Percentiles rank a stretch among this genome's conserved stretches.
These are phyloP conservation scores for Epinephelus malabaricus DNA, from an alignment of 2,797 vertebrate species.

Conservation along the genomic window DNA sequence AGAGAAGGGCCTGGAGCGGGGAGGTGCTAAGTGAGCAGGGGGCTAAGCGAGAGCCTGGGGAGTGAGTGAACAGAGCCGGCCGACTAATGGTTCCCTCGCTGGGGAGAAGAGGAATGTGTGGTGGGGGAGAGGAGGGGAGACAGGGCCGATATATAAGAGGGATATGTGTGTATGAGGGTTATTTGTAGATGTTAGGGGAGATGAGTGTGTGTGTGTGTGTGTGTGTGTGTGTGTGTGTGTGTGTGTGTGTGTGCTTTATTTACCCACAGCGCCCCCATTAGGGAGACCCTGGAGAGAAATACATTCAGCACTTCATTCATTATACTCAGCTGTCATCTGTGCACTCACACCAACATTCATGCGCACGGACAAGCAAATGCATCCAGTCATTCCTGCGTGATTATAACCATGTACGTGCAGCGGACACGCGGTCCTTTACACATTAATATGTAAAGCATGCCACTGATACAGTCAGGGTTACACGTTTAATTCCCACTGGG, in stretches of 20 bases:
- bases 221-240: constrained; percentile 35
- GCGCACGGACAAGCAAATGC: constrained; percentile 23
- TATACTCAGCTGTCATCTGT: constrained; percentile 67
- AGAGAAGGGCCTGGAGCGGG: constrained; percentile 50
- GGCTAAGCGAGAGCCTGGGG: constrained; percentile 67
- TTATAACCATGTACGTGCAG: constrained; percentile 14
- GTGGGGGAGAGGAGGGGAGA: constrained; percentile 44
- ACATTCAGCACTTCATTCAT: constrained; percentile 81
- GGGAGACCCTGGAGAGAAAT: constrained; percentile 73
- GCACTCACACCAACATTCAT: constrained; percentile 42
- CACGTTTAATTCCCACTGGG: constrained; percentile 34
- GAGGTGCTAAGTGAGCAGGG: constrained; percentile 76
- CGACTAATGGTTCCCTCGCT: constrained; percentile 71
- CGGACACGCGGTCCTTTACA: constrained; percentile 40
- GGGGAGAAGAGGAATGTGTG: constrained; percentile 79
- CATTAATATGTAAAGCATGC: constrained; percentile 53
- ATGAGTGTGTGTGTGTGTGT: constrained; percentile 31
- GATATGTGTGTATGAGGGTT: constrained; percentile 46
- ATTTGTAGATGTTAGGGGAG: constrained; percentile 44
- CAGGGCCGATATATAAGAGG: constrained; percentile 39
- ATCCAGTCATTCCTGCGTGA: constrained; percentile 33
- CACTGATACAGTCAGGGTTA: constrained; percentile 53
- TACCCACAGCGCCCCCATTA: constrained; percentile 70
- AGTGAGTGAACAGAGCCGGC: constrained; percentile 59
- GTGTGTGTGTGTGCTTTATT: constrained; percentile 51